Evolutionary conservation across 2,797 vertebrate species (phyloP), one percentile per base, ranked within the genome.

Genomic region (Pelodytes ibericus): DNA sequence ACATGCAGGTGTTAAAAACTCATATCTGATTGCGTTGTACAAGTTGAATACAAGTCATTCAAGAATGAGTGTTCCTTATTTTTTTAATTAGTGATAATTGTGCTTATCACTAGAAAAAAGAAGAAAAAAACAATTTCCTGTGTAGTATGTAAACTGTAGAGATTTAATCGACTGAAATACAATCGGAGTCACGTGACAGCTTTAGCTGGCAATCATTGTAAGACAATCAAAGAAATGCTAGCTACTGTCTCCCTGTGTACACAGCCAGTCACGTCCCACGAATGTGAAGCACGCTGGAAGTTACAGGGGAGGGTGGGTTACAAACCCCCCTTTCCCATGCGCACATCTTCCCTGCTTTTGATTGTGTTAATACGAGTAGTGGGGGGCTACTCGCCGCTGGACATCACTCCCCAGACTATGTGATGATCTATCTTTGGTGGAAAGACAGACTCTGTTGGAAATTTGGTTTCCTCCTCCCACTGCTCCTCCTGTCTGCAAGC

Each of bases 151-250:
- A n/a, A n/a, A n/a, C n/a, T n/a, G n/a, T n/a, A n/a, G n/a, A n/a
- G n/a, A n/a, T n/a, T n/a, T n/a, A n/a, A n/a, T n/a, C n/a, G n/a
- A n/a, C n/a, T n/a, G n/a, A n/a, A n/a, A n/a, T n/a, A n/a, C 36
- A 39, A 39, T 39, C 36, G 7, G 36, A 39, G 36, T n/a, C n/a
- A n/a, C n/a, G n/a, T n/a, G 36, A 13, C 36, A 39, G 36, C 36
- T 13, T 39, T 39, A 8, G 36, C 58, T 47, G 57, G 26, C 16
- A 18, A 36, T 72, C 20, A 72, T 44, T 29, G 39, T 49, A 36
- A 9, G n/a, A 15, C 6, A 33, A 65, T 74, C 51, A 57, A 18
- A 56, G 72, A 65, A 39, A 57, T 57, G 61, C 71, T 59, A 22
- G 47, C 62, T 44, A 51, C n/a, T 26, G 33, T 36, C 15, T 36